Conservation (phyloP, 2,113 vertebrate species). For the Vidua macroura region DNA sequence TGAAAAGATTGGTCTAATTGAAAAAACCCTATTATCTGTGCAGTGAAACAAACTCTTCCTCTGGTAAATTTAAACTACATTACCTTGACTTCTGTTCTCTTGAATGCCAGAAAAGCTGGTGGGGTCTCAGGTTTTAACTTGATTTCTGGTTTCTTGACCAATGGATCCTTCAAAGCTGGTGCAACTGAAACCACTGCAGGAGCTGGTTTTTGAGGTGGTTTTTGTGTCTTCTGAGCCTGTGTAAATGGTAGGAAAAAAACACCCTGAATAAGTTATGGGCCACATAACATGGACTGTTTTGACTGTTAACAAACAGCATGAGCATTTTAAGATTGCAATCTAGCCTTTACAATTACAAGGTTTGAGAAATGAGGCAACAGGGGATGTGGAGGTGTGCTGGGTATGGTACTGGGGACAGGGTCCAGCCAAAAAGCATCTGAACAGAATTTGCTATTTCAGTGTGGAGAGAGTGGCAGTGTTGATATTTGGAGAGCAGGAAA, state of each 20-base stretch:
- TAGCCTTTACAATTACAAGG: not conserved
- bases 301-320: not conserved
- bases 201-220: slow-evolving; percentile 91
- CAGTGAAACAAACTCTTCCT: not conserved
- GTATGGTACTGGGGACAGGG: not conserved
- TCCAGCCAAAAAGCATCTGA: not conserved
- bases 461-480: not conserved
- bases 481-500: not conserved
- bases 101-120: slow-evolving; percentile 93
- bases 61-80: not conserved
- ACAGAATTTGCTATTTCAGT: not conserved
- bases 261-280: not conserved
- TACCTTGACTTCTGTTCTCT: slow-evolving; percentile 97
- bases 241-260: not conserved
- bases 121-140: slow-evolving; percentile 88
- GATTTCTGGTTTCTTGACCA: slow-evolving; percentile 91
- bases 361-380: not conserved
- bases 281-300: not conserved
- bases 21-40: not conserved
- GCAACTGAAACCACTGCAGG: slow-evolving; percentile 83
- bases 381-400: not conserved
- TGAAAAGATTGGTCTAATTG: not conserved
- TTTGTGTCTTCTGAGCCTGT: slow-evolving; percentile 94
- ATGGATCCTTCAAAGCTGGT: slow-evolving; percentile 89
- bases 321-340: not conserved